These are phyloP conservation scores for Andrena bicolor DNA, from an alignment of 2,888 invertebrate species.

Conservation along the genomic window DNA sequence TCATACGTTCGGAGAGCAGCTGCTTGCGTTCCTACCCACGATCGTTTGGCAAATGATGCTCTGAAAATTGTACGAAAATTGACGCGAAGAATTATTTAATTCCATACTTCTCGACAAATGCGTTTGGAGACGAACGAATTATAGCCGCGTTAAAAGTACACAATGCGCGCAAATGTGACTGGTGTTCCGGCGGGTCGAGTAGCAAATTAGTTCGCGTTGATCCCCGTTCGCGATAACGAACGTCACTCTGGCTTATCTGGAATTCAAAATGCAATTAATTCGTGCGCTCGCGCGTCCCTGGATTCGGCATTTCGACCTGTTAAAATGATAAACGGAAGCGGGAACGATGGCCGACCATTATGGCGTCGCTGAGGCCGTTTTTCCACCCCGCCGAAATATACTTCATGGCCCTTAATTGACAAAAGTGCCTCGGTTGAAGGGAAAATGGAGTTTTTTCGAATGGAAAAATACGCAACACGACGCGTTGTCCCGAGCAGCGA, in stretches of 20 bases:
- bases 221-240: slow-evolving; percentile 30
- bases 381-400: neutral
- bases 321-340: neutral
- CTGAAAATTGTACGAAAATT: slow-evolving; percentile 6
- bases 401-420: neutral
- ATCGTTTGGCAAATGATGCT: slow-evolving; percentile 28
- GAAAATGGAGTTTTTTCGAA: neutral
- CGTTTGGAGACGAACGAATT: neutral
- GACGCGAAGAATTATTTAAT: neutral
- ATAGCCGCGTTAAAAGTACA: neutral
- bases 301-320: neutral
- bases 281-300: neutral
- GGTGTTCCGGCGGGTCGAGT: slow-evolving; percentile 22
- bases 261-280: slow-evolving; percentile 56
- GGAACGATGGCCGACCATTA: neutral
- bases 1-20: slow-evolving; percentile 32
- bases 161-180: slow-evolving; percentile 40
- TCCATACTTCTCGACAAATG: neutral
- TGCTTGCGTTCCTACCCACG: slow-evolving; percentile 8
- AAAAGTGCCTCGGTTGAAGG: neutral
- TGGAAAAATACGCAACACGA: neutral
- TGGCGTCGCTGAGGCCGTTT: neutral
- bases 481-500: neutral
- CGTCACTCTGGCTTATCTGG: slow-evolving; percentile 31
- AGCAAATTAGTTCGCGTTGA: slow-evolving; percentile 58